Evolutionary conservation across 2,797 vertebrate species (phyloP), one percentile per base, ranked within the genome.

Genomic region (Pseudotriccus pelzelni): DNA sequence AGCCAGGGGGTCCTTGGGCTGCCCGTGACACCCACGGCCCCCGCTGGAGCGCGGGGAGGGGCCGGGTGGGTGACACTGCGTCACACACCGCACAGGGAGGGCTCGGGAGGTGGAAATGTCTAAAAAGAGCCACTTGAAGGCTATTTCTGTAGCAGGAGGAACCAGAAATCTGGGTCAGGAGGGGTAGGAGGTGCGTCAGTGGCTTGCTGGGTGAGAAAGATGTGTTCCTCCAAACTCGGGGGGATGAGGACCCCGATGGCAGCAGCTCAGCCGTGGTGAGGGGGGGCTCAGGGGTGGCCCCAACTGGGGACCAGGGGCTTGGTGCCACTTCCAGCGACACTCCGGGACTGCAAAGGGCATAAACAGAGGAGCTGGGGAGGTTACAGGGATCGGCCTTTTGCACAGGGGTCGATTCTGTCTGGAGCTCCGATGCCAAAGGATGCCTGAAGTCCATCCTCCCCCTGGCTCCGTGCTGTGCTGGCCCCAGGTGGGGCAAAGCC

Each of bases 101-200:
- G 62, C 70, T 62, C 4, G 1, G 74, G 20, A 68, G 69, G 64
- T 56, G 83, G 75, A 56, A 77, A n/a, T 9, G 39, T 10, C 75
- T 50, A n/a, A 63, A 82, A 78, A 23, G 44, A 89, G 83, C 0
- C 7, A 41, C 49, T 59, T 22, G 8, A 19, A 49, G 89, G 79
- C 39, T 90, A 50, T 85, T 92, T 87, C 76, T 79, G 89, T 15
- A 56, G 86, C 83, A 78, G 75, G 23, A 64, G 24, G 86, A 60
- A 47, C 12, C 22, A 55, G 86, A 44, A 96, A 90, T 85, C 67
- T 79, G 75, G 91, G 85, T 90, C 70, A 67, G 79, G 43, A 67
- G 37, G 49, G 72, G 8, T 15, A 41, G 70, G 55, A 74, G 43
- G 20, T 34, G 23, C 28, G 0, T 37, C 63, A 34, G 53, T 7